These are phyloP conservation scores for Phthorimaea operculella DNA, from an alignment of 1,140 invertebrate genomes.

Conservation along the genomic window DNA sequence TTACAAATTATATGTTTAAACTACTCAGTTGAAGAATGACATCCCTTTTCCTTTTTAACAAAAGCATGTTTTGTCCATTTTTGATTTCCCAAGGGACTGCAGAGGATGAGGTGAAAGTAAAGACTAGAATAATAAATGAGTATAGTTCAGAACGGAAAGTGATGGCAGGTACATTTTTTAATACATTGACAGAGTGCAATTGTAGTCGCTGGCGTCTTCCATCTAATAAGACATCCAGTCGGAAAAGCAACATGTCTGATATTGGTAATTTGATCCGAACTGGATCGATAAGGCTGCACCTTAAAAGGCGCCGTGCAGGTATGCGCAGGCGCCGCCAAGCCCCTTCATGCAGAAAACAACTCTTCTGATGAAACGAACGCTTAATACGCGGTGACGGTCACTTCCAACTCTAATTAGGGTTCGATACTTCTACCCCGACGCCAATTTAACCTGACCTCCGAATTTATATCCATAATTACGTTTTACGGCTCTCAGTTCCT, in stretches of 20 bases:
- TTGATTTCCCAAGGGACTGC: too few relatives aligned
- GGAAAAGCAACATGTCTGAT: constrained; percentile 11
- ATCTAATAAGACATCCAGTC: constrained; percentile 2
- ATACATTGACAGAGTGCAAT: too few relatives aligned
- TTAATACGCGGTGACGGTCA: constrained; percentile 58
- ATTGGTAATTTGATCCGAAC: constrained; percentile 44
- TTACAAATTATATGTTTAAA: too few relatives aligned
- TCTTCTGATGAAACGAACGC: constrained; percentile 52
- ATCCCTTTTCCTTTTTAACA: too few relatives aligned
- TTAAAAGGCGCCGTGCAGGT: constrained; percentile 45
- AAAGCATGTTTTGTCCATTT: too few relatives aligned
- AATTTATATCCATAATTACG: background rate
- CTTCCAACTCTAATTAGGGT: constrained; percentile 56
- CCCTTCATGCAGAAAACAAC: constrained; percentile 55
- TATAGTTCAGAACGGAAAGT: too few relatives aligned
- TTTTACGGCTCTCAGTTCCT: background rate
- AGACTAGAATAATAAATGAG: too few relatives aligned
- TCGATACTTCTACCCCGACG: constrained; percentile 23
- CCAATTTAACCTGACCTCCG: constrained; percentile 22
- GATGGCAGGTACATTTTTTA: too few relatives aligned
- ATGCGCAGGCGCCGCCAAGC: constrained; percentile 39
- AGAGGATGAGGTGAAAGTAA: too few relatives aligned
- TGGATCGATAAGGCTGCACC: constrained; percentile 38
- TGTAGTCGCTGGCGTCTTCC: constrained; percentile 10
- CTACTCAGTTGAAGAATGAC: too few relatives aligned